A percentile compares a stretch with the other conserved stretches of the same genome.
Conservation (phyloP, 2,113 vertebrate genomes). For the Chaetodon auriga region DNA sequence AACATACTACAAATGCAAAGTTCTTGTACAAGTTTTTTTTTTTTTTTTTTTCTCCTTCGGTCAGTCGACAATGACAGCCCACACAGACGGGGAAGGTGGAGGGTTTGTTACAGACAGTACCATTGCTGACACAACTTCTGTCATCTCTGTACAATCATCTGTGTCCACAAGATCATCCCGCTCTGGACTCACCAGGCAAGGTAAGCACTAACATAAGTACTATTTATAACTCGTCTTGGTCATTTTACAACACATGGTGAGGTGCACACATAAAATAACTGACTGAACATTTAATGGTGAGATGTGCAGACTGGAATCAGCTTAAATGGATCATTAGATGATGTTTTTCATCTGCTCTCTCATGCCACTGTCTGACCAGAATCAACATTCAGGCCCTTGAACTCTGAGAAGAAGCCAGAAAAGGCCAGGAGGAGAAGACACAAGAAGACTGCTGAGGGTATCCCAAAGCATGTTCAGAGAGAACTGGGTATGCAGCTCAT, state of each 20-base stretch:
- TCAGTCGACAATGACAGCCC: slow-evolving; percentile 83
- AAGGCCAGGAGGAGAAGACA: slow-evolving; percentile 84
- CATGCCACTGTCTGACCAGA: slow-evolving; percentile 55
- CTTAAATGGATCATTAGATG: neutral
- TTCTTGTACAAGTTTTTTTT: neutral
- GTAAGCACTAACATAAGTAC: slow-evolving; percentile 59
- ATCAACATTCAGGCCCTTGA: slow-evolving; percentile 85
- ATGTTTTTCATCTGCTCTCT: neutral
- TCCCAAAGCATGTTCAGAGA: slow-evolving; percentile 93
- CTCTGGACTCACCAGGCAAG: slow-evolving; percentile 85
- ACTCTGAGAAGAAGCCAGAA: slow-evolving; percentile 76
- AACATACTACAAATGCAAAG: neutral
- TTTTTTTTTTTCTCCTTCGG: neutral
- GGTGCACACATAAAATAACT: neutral
- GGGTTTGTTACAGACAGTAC: slow-evolving; percentile 82
- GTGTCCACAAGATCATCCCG: slow-evolving; percentile 81
- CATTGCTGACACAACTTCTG: slow-evolving; percentile 79
- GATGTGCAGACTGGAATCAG: neutral
- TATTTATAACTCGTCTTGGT: neutral
- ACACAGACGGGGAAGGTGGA: slow-evolving; percentile 85
- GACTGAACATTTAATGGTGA: neutral
- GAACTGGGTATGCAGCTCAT: slow-evolving; percentile 88
- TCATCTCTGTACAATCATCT: slow-evolving; percentile 72
- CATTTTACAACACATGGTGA: neutral
- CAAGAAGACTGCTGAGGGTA: slow-evolving; percentile 87